Evolutionary conservation across 64 coral and sea anemone species (phyloP), one percentile per base, ranked within the genome.

Genomic region (Stylophora pistillata): DNA sequence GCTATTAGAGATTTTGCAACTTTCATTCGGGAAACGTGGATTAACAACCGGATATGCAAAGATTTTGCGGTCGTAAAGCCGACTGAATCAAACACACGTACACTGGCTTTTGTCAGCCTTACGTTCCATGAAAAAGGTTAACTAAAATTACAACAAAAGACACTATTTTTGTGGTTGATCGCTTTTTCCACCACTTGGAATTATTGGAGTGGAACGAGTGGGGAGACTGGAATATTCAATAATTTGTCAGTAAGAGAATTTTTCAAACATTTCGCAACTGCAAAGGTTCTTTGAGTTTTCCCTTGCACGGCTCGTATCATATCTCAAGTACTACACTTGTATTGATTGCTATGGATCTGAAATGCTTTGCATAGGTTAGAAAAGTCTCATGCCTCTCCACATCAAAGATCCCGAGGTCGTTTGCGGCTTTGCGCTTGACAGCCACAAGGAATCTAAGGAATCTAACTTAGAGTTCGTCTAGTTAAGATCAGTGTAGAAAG

Each of bases 371-470:
- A 69, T 18, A 53, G 18, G 80, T 84, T 84, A 20, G 61, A 68
- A 68, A 68, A 68, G 23, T 5, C 12, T 9, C 21, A 68, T 21
- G 15, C 80, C 80, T 41, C 80, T 84, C 69, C 20, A 84, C 32
- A 69, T 84, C 80, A 84, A 84, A 84, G 69, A 60, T 20, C 14
- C 80, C 60, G 80, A 31, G n/a, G 80, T 84, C 80, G 37, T 47
- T 47, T 47, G 37, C 27, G 23, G 37, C 21, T 55, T 68, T 10
- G 64, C 23, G 64, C 64, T 0, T 59, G 21, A 27, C 77, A 5
- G 60, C 80, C 7, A 37, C 13, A 25, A 84, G 53, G n/a, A 84
- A 70, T 84, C 3, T 13, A 17, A 28, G 13, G 33, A 53, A 69
- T 53, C 13, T 82, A 20, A 17, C 58, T 78, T 54, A 30, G 29